Base-by-base conservation (phyloP, 1,140 invertebrate species). In the Drosophila miranda region DNA sequence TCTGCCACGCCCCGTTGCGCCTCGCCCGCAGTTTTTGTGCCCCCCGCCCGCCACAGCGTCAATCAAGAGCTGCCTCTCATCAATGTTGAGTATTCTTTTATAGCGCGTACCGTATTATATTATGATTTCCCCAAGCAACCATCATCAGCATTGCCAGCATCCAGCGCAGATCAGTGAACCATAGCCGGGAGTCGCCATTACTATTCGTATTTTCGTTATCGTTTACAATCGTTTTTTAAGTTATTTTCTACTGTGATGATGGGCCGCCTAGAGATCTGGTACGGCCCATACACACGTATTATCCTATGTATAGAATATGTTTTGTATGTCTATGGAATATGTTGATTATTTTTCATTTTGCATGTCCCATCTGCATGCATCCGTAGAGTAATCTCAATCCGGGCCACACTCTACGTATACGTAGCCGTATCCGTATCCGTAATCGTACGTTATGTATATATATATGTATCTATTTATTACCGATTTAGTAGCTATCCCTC, bases 301-400 rank as follows among this genome's bases (percentile, higher is more conserved):
- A 38, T 38, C 34, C 34, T 13, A 63, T 66, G 11, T 63, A 46
- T 38, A 55, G 53, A 21, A 44, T 58, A 48, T 58, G n/a, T 26
- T 41, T 28, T 60, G 50, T 71, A 45, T 53, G 43, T 71, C 34
- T 53, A 53, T 70, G 63, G 63, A 67, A 52, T 59, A 70, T 70
- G 67, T 71, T 69, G 45, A 71, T 60, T 67, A 69, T 71, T 68
- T 83, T 51, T 82, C 64, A 68, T 59, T 77, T 42, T 83, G 79
- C 79, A 84, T 84, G 79, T 58, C 26, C 46, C 50, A 49, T 76
- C 68, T 64, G 80, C 81, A 84, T 83, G 80, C 81, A 84, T 83
- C 76, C 58, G 75, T 75, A 58, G 61, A 13, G 34, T 38, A 38
- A 5, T 38, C 34, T 63, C 19, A 23, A 78, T 58, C 21, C 42